Percentiles rank a stretch among this genome's conserved stretches.
phyloP scores from a whole-genome alignment of 2,797 vertebrate species.

The Siniperca scherzeri region DNA sequence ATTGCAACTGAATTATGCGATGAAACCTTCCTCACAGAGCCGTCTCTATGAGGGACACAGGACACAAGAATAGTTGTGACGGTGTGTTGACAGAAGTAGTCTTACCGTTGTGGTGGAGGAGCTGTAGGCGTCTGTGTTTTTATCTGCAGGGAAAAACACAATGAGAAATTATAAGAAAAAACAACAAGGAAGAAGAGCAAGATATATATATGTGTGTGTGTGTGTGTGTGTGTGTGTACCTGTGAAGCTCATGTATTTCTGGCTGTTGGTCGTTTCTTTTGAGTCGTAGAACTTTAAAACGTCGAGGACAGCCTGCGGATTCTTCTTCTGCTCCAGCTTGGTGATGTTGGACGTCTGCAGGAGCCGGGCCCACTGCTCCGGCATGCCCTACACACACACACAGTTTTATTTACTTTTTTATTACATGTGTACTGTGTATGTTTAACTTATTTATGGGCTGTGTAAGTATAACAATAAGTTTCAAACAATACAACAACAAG shows the following conservation, averaged over 20 bases:
- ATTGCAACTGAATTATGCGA: too few species aligned
- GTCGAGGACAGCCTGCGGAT: slow-evolving; percentile 95
- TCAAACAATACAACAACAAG: not conserved
- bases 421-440: not conserved
- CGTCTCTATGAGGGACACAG: not conserved
- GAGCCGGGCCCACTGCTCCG: slow-evolving; percentile 95
- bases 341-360: slow-evolving; percentile 98
- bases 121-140: slow-evolving; percentile 90
- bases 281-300: slow-evolving; percentile 97
- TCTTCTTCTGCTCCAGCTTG: slow-evolving; percentile 97
- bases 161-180: not conserved
- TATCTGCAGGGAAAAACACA: slow-evolving; percentile 86
- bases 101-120: slow-evolving; percentile 92
- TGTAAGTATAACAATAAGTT: not conserved
- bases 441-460: not conserved
- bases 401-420: not conserved
- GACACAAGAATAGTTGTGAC: not conserved
- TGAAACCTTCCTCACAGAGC: too few species aligned
- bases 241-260: slow-evolving; percentile 99
- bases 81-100: not conserved
- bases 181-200: not conserved
- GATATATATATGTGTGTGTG: slow-evolving; percentile 9
- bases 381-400: slow-evolving; percentile 90
- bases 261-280: slow-evolving; percentile 94
- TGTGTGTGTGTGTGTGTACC: slow-evolving; percentile 77